These are phyloP conservation scores for Cylindroiulus punctatus DNA, from an alignment of 2,888 invertebrate genomes.

Conservation along the genomic window DNA sequence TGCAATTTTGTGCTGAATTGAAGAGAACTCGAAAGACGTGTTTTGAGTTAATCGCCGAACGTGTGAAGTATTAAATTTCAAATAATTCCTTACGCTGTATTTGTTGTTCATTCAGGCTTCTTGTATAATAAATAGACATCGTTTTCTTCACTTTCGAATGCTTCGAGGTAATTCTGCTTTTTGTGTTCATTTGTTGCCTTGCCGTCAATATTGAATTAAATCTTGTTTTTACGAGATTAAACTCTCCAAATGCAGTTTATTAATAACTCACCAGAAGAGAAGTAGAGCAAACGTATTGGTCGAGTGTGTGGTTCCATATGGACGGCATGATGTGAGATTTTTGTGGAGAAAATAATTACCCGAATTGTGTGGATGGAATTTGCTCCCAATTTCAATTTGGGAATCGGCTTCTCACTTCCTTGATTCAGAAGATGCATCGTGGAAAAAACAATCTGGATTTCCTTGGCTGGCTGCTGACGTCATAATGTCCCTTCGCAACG, in stretches of 20 bases:
- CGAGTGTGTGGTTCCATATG: neutral
- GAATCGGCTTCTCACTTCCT: too few relatives aligned
- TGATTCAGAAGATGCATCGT: neutral
- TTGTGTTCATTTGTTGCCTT: slow-evolving; percentile 12
- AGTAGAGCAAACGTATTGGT: neutral
- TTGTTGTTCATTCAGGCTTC: neutral
- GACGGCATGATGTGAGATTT: neutral
- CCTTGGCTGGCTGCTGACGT: neutral
- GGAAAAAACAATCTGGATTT: neutral
- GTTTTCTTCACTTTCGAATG: neutral
- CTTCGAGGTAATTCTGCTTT: neutral
- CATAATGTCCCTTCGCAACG: neutral
- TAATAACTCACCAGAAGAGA: neutral
- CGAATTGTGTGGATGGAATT: neutral
- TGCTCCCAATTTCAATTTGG: slow-evolving; percentile 12
- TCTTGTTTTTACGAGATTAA: neutral
- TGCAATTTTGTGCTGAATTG: neutral
- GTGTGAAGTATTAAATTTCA: slow-evolving; percentile 12
- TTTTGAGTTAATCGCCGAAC: slow-evolving; percentile 17
- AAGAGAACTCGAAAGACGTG: neutral
- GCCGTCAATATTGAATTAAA: slow-evolving; percentile 5
- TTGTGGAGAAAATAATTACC: neutral
- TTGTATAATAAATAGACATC: neutral
- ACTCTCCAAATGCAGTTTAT: neutral
- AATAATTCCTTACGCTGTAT: neutral